A percentile compares a stretch with the other conserved stretches of the same genome.
Conservation (phyloP, 2,888 invertebrate genomes). For the Erebia ligea region DNA sequence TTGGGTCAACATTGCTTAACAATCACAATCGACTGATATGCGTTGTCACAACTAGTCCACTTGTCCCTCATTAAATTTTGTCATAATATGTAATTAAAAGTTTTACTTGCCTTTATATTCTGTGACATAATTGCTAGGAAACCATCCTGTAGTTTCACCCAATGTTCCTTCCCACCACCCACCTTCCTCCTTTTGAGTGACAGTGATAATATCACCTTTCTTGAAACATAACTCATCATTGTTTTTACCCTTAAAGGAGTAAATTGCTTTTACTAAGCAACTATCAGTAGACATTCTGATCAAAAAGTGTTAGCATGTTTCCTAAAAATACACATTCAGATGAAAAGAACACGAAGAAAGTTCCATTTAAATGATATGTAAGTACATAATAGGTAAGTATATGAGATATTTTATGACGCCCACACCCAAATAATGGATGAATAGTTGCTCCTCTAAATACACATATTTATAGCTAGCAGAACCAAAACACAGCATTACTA, state of each 20-base stretch:
- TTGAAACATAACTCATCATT: conserved; percentile 98
- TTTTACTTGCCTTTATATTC: conserved; percentile 88
- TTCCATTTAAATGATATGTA: conserved; percentile 22
- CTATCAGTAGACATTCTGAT: conserved; percentile 83
- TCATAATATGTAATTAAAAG: too few species aligned
- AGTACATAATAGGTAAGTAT: background rate
- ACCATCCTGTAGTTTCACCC: conserved; percentile 98
- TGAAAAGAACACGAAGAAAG: conserved; percentile 18
- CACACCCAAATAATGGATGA: conserved; percentile 34
- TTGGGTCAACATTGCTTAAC: too few species aligned
- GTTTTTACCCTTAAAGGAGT: conserved; percentile 97
- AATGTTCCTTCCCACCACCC: conserved; percentile 99
- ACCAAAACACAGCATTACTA: conserved; percentile 5
- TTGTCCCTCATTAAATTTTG: too few species aligned
- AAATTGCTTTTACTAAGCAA: conserved; percentile 93
- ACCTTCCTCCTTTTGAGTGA: conserved; percentile 97
- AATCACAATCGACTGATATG: too few species aligned
- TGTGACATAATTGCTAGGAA: conserved; percentile 98
- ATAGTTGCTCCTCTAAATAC: conserved; percentile 18
- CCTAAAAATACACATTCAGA: conserved; percentile 38
- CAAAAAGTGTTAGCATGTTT: conserved; percentile 63
- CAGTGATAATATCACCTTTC: conserved; percentile 97
- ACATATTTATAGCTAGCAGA: conserved; percentile 2
- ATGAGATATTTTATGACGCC: conserved; percentile 33
- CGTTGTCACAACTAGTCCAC: too few species aligned